Conservation (phyloP, 2,888 invertebrate genomes). For the Fragum fragum region DNA sequence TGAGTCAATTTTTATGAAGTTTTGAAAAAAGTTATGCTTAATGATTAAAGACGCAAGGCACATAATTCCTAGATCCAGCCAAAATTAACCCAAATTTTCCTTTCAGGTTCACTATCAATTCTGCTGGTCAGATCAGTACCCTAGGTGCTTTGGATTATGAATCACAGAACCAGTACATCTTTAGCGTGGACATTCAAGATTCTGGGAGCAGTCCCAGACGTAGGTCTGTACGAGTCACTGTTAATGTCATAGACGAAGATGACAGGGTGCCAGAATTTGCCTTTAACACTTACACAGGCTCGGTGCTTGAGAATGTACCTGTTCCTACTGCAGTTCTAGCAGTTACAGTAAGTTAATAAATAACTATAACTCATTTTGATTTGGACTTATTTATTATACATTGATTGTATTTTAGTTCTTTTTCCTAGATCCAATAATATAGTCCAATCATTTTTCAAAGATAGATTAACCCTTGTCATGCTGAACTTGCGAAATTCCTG, state of each 20-base stretch:
- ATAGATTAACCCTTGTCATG: too few species aligned
- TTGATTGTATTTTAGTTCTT: too few species aligned
- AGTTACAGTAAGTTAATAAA: constrained; percentile 62
- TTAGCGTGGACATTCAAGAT: constrained; percentile 71
- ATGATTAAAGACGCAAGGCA: too few species aligned
- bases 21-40: too few species aligned
- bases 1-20: too few species aligned
- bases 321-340: constrained; percentile 59
- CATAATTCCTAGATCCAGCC: too few species aligned
- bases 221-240: constrained; percentile 63
- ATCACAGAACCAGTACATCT: constrained; percentile 53
- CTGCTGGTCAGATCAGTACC: constrained; percentile 68
- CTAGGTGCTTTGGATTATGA: constrained; percentile 74
- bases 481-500: too few species aligned
- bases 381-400: too few species aligned
- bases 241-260: constrained; percentile 78
- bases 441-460: too few species aligned
- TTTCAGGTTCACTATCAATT: constrained; percentile 57
- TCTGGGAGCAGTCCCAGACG: constrained; percentile 63
- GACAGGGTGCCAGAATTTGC: constrained; percentile 78
- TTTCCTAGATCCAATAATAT: too few species aligned
- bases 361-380: too few species aligned
- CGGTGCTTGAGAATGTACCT: constrained; percentile 68
- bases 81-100: not conserved
- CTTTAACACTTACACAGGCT: constrained; percentile 58